Conservation (phyloP, 2,797 vertebrate genomes). For the Microhierax caerulescens region DNA sequence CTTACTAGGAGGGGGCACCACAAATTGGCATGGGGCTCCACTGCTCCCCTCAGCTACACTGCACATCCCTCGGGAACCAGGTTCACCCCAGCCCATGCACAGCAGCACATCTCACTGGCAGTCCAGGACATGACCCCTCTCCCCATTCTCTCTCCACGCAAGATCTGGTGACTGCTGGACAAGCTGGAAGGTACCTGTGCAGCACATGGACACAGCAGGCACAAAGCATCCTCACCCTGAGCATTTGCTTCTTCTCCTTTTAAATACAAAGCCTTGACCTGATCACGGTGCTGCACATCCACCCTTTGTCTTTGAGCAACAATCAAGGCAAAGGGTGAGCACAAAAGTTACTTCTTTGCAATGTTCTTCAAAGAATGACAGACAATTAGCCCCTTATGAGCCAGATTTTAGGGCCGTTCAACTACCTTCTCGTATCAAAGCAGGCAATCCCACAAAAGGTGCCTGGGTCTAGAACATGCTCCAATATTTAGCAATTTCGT, state of each 20-base stretch:
- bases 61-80: neutral
- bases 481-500: neutral
- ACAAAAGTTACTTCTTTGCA: neutral
- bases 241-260: neutral
- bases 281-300: neutral
- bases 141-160: neutral
- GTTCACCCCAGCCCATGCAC: neutral
- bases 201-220: neutral
- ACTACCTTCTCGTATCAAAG: neutral
- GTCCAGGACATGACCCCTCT: rapidly evolving
- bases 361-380: neutral
- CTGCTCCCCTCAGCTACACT: neutral
- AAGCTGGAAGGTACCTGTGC: neutral
- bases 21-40: neutral
- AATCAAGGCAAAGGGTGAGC: neutral
- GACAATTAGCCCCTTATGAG: neutral
- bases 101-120: neutral
- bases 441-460: neutral
- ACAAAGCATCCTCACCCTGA: neutral
- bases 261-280: neutral
- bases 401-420: neutral
- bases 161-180: neutral
- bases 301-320: neutral
- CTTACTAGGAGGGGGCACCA: neutral
- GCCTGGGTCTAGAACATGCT: neutral